Base-by-base conservation (phyloP, 2,113 vertebrate genomes). In the Periophthalmodon schlosseri region DNA sequence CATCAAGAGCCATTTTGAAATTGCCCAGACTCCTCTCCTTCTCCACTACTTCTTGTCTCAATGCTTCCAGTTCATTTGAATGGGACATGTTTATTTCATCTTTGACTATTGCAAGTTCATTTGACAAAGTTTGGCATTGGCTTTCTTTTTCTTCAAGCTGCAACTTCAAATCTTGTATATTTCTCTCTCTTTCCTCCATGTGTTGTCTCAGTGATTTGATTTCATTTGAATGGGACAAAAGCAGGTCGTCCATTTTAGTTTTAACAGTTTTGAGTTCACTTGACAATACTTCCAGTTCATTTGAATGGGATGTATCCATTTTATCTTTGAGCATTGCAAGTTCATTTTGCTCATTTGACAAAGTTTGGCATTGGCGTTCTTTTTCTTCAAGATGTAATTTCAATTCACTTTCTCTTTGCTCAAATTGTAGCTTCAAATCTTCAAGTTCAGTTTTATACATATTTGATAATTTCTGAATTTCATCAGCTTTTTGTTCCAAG, bases 401-500 rank as follows among this genome's bases (percentile, higher is more conserved):
- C 52, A 54, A n/a, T 9, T 54, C 52, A 8, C 18, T 56, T 56
- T 56, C 52, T n/a, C 52, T 56, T 20, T n/a, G 20, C 20, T 56
- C 52, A 10, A 87, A 73, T 0, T 75, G 74, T 65, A 66, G 84
- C 39, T 68, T 77, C 20, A 89, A 7, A 10, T 75, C 76, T 49
- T 83, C 75, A 56, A 93, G n/a, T 63, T 94, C 86, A 23, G 86
- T 90, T 77, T 72, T 79, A 20, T 94, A 33, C 46, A 78, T 83
- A 23, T 86, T 78, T 0, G 33, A 70, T 36, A 79, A 79, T 0
- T 80, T 78, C 14, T 92, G 89, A 24, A 92, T 69, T 18, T 94
- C 92, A 69, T 82, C 28, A 24, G 77, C 65, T 49, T 92, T 93
- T 69, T 86, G 80, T 47, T 93, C 87, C 61, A 93, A 83, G 75